Evolutionary conservation across 2,888 invertebrate genomes (phyloP), one percentile per base, ranked within the genome.

Genomic region (Bhutanitis thaidina): DNA sequence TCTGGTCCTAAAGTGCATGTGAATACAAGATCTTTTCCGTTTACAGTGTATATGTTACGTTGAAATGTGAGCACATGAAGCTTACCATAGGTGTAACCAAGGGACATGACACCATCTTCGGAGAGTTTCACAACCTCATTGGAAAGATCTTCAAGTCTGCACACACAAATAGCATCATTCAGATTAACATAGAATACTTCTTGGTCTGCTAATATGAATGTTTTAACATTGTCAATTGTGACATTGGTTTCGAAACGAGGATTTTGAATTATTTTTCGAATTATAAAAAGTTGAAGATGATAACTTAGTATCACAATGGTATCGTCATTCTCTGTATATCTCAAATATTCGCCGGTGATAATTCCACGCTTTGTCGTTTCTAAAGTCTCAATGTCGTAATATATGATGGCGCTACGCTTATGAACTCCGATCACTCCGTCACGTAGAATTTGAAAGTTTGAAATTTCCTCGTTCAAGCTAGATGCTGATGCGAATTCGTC

Each of bases 401-500:
- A 86, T 0, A 62, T 60, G 1, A 88, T 74, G 0, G 58, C 63
- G 0, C 59, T 45, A 8, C 70, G 61, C 8, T 69, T 82, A 10
- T 80, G 84, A 0, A 87, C 76, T 0, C 74, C 77, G 3, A 87
- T 54, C 0, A 67, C 37, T 0, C 83, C 83, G 7, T 77, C 60
- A 0, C 54, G 53, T 0, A 85, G 64, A 0, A 82, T 52, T 48
- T 64, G 60, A 8, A 81, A 70, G 56, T 69, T 66, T 0, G 66
- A 55, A 5, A 86, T 75, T 44, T 84, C 79, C 0, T 83, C 74
- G 0, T 45, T 49, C 0, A 64, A 48, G 4, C 49, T 53, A 0
- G 77, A 69, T 0, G 80, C 79, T 1, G 71, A 59, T 0, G 81
- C 73, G 27, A 85, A 84, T 52, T 86, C 86, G 5, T 84, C 80